Conservation (phyloP, 2,888 invertebrate genomes). For the Bellardia pandia region DNA sequence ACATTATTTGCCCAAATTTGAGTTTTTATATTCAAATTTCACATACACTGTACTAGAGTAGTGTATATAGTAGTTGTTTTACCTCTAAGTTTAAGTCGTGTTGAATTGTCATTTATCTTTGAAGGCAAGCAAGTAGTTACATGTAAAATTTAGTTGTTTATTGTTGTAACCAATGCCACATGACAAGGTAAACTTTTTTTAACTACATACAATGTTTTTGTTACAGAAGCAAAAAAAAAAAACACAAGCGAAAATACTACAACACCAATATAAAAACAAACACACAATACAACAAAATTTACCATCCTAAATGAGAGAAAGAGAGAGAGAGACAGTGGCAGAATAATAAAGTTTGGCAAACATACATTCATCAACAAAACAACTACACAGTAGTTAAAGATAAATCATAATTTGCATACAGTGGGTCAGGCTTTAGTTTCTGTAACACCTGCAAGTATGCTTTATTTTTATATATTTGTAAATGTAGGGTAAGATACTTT, state of each 20-base stretch:
- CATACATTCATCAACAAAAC: too few species aligned
- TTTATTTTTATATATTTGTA: too few species aligned
- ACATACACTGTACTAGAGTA: not conserved
- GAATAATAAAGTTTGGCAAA: too few species aligned
- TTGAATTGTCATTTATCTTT: constrained; percentile 64
- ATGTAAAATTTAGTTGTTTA: not conserved
- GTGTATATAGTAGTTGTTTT: not conserved
- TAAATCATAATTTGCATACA: too few species aligned
- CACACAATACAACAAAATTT: constrained; percentile 8
- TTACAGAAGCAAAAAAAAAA: constrained; percentile 9
- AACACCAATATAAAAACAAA: constrained; percentile 6
- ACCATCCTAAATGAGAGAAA: too few species aligned
- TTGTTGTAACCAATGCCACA: constrained; percentile 63
- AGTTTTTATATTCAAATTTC: not conserved
- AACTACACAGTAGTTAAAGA: too few species aligned
- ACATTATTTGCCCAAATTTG: not conserved
- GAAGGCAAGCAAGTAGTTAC: constrained; percentile 16
- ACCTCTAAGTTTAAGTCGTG: constrained; percentile 35
- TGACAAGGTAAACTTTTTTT: constrained; percentile 67
- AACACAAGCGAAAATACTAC: constrained; percentile 14
- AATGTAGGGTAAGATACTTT: too few species aligned
- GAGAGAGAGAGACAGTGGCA: too few species aligned
- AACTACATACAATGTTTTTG: constrained; percentile 49
- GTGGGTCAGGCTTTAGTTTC: too few species aligned
- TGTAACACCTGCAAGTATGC: too few species aligned